These are phyloP conservation scores for Zophobas atratus DNA, from an alignment of 1,140 invertebrate species.

Conservation along the genomic window DNA sequence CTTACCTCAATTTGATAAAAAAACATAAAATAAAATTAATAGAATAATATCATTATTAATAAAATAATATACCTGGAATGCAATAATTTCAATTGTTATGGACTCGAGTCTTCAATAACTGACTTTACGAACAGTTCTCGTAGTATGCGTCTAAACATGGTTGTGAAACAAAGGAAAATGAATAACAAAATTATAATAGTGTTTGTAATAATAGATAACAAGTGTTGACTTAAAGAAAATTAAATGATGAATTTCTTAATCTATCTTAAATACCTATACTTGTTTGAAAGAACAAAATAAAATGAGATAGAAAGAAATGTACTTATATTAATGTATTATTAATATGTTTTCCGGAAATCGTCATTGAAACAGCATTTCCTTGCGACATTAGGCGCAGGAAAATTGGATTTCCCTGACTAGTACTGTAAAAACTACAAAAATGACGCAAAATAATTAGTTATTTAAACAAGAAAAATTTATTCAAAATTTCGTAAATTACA, in stretches of 20 bases:
- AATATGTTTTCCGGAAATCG: no score
- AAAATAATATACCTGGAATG: neutral
- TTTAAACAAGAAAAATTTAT: no score
- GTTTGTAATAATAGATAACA: constrained; percentile 36
- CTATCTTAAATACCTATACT: constrained; percentile 26
- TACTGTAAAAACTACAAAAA: no score
- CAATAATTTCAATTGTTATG: constrained; percentile 33
- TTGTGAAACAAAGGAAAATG: constrained; percentile 37
- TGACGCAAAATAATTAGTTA: no score
- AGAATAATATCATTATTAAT: constrained; percentile 12
- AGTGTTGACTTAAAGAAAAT: constrained; percentile 34
- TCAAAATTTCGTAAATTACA: no score
- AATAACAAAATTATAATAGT: constrained; percentile 37
- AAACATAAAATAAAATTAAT: constrained; percentile 30
- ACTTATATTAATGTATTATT: constrained; percentile 17
- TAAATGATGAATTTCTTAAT: constrained; percentile 32
- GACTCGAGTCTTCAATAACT: constrained; percentile 29
- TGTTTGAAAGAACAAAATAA: constrained; percentile 36
- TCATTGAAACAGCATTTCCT: no score
- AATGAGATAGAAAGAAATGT: constrained; percentile 28
- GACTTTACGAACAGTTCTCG: constrained; percentile 33
- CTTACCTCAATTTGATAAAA: constrained; percentile 39
- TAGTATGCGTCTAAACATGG: constrained; percentile 36
- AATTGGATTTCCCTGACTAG: no score
- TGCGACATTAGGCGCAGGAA: no score